Evolutionary conservation across 35 echinoderm and acorn worm genomes (phyloP).

Genomic region (Diadema setosum): DNA sequence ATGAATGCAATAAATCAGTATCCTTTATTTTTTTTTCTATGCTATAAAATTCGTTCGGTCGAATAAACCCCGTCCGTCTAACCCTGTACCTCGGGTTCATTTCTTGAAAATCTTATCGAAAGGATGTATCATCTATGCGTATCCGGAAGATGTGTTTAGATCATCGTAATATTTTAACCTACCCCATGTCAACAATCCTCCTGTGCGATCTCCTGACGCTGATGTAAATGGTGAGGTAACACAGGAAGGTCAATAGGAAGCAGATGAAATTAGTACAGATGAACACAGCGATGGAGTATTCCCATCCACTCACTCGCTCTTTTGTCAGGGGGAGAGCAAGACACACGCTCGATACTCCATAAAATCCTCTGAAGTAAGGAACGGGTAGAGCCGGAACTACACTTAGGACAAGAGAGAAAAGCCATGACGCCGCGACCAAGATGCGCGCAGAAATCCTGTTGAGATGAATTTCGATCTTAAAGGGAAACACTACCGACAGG

Average conservation of each 20-base stretch:
- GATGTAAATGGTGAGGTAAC: conserved; percentile 24
- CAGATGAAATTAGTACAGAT: conserved; percentile 21
- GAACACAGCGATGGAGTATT: conserved; percentile 30
- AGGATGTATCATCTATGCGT: too few relatives aligned
- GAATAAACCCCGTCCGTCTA: too few relatives aligned
- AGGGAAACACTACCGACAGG: conserved; percentile 47
- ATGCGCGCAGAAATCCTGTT: neutral
- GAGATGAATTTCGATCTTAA: neutral
- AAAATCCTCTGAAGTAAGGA: neutral
- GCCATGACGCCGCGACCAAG: neutral
- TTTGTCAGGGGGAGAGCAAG: conserved; percentile 13
- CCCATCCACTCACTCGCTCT: neutral
- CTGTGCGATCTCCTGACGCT: neutral
- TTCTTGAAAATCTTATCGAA: too few relatives aligned
- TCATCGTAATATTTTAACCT: too few relatives aligned
- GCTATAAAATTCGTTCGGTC: too few relatives aligned
- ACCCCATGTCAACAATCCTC: too few relatives aligned
- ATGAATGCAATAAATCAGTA: too few relatives aligned
- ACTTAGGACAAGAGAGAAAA: neutral
- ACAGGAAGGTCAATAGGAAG: neutral
- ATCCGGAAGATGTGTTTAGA: too few relatives aligned
- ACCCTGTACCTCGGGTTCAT: too few relatives aligned
- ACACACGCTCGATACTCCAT: conserved; percentile 31
- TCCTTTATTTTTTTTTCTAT: too few relatives aligned
- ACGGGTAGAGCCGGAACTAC: neutral